Evolutionary conservation across 2,888 invertebrate species (phyloP).

Genomic region (Ormia ochracea): DNA sequence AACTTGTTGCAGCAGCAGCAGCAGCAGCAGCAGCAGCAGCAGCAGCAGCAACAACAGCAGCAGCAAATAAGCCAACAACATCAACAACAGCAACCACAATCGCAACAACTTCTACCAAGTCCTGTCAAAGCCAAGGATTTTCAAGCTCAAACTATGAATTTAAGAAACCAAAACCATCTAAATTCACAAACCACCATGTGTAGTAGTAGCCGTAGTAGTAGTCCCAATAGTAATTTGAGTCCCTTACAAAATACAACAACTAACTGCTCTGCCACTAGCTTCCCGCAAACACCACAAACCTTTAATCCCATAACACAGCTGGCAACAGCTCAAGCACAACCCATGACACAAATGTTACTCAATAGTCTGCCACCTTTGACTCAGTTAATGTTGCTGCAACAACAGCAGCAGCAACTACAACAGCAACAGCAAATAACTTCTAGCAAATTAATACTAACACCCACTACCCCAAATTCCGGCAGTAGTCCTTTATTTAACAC

Average conservation of each 20-base stretch:
- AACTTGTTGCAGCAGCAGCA: constrained; percentile 74
- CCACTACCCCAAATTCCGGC: constrained; percentile 67
- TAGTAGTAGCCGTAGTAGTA: constrained; percentile 77
- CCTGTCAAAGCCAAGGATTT: constrained; percentile 65
- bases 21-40: constrained; percentile 69
- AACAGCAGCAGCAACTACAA: constrained; percentile 63
- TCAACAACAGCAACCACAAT: constrained; percentile 66
- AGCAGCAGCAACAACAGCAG: constrained; percentile 64
- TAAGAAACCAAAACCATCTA: constrained; percentile 71
- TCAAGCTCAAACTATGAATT: constrained; percentile 59
- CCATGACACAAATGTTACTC: constrained; percentile 70
- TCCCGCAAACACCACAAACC: constrained; percentile 55
- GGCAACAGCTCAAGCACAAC: constrained; percentile 21
- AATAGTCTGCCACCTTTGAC: constrained; percentile 68
- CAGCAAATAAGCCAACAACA: constrained; percentile 67
- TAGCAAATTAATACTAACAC: constrained; percentile 67
- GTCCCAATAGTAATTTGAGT: constrained; percentile 76
- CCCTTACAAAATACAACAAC: constrained; percentile 58
- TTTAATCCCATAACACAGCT: constrained; percentile 46
- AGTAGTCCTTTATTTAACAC: constrained; percentile 19
- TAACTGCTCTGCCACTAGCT: constrained; percentile 37
- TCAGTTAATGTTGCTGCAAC: constrained; percentile 69
- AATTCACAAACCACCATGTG: constrained; percentile 73
- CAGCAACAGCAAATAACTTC: constrained; percentile 64
- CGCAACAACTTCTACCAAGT: constrained; percentile 44